Percentiles rank a stretch among this genome's conserved stretches.
Conservation (phyloP, 2,888 invertebrate species). For the Drosophila histrio region DNA sequence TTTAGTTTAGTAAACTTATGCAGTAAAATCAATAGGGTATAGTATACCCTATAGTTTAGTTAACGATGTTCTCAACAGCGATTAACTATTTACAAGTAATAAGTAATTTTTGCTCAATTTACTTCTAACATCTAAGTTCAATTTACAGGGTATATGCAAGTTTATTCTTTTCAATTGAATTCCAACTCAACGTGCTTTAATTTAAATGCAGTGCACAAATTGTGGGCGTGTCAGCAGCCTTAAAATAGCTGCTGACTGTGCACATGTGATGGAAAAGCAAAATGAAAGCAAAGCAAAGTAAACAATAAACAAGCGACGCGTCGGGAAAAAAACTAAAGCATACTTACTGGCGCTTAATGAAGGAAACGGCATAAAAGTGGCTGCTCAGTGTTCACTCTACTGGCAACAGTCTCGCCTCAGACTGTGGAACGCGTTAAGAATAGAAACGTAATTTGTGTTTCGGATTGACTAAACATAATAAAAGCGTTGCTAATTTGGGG, state of each 20-base stretch:
- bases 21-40: too few relatives aligned
- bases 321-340: conserved; percentile 45
- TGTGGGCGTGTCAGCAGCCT: conserved; percentile 34
- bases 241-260: conserved; percentile 54
- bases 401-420: neutral
- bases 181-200: conserved; percentile 20
- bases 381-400: conserved; percentile 25
- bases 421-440: conserved; percentile 24
- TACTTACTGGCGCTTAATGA: conserved; percentile 66
- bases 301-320: conserved; percentile 24
- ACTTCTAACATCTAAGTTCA: too few relatives aligned
- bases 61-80: too few relatives aligned
- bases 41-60: too few relatives aligned
- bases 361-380: conserved; percentile 64
- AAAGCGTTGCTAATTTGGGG: conserved; percentile 35
- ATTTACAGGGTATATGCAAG: conserved; percentile 12
- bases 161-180: neutral
- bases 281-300: conserved; percentile 31
- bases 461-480: conserved; percentile 13
- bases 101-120: too few relatives aligned
- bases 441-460: conserved; percentile 41
- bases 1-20: too few relatives aligned
- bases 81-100: too few relatives aligned
- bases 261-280: conserved; percentile 28
- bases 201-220: conserved; percentile 59